These are phyloP conservation scores for Lycaon pictus DNA, from an alignment of 2,113 vertebrate genomes.

Conservation along the genomic window DNA sequence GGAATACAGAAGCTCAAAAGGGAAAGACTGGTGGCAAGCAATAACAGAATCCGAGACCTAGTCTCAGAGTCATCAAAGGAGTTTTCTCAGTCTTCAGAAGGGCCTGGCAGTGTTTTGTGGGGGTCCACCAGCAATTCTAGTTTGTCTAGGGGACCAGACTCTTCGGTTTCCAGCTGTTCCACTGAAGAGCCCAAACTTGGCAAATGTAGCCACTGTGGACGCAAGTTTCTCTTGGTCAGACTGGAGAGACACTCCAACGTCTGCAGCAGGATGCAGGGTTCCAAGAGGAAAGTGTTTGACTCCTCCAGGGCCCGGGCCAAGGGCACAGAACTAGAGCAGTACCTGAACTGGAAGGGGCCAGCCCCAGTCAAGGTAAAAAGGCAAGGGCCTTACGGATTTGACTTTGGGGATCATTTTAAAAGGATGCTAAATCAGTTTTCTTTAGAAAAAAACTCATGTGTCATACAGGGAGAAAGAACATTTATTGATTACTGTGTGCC, in stretches of 20 bases:
- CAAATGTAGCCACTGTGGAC: slow-evolving; percentile 89
- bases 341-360: slow-evolving; percentile 84
- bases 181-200: slow-evolving; percentile 66
- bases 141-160: background rate
- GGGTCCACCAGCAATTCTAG: background rate
- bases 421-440: background rate
- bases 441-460: slow-evolving; percentile 23
- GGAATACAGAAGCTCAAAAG: slow-evolving; percentile 79
- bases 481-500: background rate
- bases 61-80: background rate
- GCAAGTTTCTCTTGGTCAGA: slow-evolving; percentile 87
- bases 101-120: slow-evolving; percentile 4
- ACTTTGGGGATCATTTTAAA: background rate
- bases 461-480: background rate
- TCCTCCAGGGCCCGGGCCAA: slow-evolving; percentile 88
- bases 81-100: slow-evolving; percentile 15
- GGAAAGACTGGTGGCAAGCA: slow-evolving; percentile 77
- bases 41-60: slow-evolving; percentile 72
- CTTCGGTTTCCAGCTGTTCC: background rate
- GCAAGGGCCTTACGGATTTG: background rate
- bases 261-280: slow-evolving; percentile 87
- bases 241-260: slow-evolving; percentile 89
- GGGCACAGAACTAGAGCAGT: slow-evolving; percentile 90
- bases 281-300: slow-evolving; percentile 90
- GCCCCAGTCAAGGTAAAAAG: slow-evolving; percentile 87